Base-by-base conservation (phyloP, 2,888 invertebrate genomes). In the Acheta domesticus region DNA sequence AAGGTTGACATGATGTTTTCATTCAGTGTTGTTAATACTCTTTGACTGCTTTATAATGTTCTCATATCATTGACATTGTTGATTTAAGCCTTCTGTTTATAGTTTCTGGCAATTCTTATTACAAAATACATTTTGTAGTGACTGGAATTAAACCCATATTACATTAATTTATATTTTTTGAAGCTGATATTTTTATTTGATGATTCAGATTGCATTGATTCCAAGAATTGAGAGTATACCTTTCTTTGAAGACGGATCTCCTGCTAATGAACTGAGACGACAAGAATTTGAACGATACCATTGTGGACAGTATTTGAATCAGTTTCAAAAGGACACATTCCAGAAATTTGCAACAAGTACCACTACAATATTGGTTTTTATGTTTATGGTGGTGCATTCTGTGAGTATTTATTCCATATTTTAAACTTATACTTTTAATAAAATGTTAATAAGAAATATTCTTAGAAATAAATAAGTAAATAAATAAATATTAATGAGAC, bases 311-410 rank as follows among this genome's bases (percentile, higher is more conserved):
- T 90, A 92, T n/a, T 91, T 92, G 93, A 94, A 85, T 91, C 92
- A 79, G 91, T 92, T 73, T 88, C 92, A 73, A 91, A 90, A 83
- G 86, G 89, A 1, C 87, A 91, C 78, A 88, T 92, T 83, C 91
- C 92, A 1, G 96, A 96, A 83, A 88, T 93, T 79, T 98, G 98
- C 86, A 92, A 91, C 84, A 93, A 94, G 84, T 92, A 94, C 85
- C 92, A 94, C 83, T 93, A 93, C 84, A 96, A 95, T 85, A 95
- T 96, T 81, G 96, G 96, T 80, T 94, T 94, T 82, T 93, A 92
- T 83, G 93, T 96, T 36, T 92, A 93, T 86, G 93, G 96, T 83
- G 95, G 96, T 79, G 96, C 95, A 62, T 91, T 93, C 84, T 90
- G 92, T 92, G 87, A 88, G 89, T 86, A 79, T 48, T 80, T 80